Evolutionary conservation across 2,888 invertebrate genomes (phyloP).

Genomic region (Perithous albicinctus): DNA sequence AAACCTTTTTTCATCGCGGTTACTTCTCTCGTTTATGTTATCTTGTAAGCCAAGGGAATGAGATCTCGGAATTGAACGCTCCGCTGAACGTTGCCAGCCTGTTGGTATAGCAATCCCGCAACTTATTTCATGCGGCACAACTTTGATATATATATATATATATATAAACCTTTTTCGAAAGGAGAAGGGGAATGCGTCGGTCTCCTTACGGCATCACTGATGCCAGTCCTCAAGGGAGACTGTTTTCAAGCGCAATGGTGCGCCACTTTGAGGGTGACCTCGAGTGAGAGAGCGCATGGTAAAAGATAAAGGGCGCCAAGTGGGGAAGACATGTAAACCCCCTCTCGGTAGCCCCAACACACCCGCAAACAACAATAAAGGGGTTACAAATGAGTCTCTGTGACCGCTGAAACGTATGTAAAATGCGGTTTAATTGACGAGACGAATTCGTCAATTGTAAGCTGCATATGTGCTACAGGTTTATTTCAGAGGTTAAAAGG

Average conservation of each 20-base stretch:
- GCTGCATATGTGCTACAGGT: slow-evolving; percentile 20
- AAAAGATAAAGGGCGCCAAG: slow-evolving; percentile 22
- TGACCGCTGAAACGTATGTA: slow-evolving; percentile 43
- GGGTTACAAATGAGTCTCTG: slow-evolving; percentile 51
- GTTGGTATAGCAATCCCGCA: neutral
- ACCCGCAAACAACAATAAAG: slow-evolving; percentile 32
- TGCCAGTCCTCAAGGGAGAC: slow-evolving; percentile 14
- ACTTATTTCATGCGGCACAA: slow-evolving; percentile 20
- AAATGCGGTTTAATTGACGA: slow-evolving; percentile 59
- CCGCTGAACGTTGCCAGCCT: slow-evolving; percentile 50
- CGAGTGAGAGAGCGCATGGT: slow-evolving; percentile 40
- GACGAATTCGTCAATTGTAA: slow-evolving; percentile 45
- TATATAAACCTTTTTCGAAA: too few species aligned
- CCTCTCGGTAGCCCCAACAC: neutral
- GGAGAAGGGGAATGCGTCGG: neutral
- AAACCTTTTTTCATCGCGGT: slow-evolving; percentile 39
- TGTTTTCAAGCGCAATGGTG: slow-evolving; percentile 58
- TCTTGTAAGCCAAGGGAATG: slow-evolving; percentile 58
- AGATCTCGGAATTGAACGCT: slow-evolving; percentile 64
- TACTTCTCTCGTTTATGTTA: slow-evolving; percentile 59
- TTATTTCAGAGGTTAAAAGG: neutral
- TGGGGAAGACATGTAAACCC: slow-evolving; percentile 30
- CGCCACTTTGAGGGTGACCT: slow-evolving; percentile 57
- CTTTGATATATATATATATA: too few species aligned
- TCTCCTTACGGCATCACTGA: slow-evolving; percentile 9